Percentiles rank a stretch among this genome's conserved stretches.
Evolutionary conservation across 2,797 vertebrate species (phyloP).

Genomic region (Tragopan temminckii): DNA sequence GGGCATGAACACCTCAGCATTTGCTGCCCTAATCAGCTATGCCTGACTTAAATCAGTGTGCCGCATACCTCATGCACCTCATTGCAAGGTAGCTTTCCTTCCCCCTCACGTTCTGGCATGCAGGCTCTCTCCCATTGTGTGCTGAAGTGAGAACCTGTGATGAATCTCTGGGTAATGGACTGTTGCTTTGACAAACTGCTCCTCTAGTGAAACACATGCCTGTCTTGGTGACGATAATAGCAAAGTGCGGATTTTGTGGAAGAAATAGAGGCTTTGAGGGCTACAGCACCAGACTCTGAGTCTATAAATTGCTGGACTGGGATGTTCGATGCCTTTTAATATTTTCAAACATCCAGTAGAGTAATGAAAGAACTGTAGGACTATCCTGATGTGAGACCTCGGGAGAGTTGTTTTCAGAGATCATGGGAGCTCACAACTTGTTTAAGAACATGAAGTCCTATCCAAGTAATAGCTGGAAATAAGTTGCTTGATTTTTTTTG

Average conservation of each 20-base stretch:
- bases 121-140: background rate
- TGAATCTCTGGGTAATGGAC: slow-evolving; percentile 55
- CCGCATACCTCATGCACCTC: background rate
- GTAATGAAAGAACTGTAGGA: slow-evolving; percentile 69
- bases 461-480: slow-evolving; percentile 72
- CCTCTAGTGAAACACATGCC: slow-evolving; percentile 37
- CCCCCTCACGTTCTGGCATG: background rate
- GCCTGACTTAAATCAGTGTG: background rate
- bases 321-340: slow-evolving; percentile 74
- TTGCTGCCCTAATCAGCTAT: background rate
- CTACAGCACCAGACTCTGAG: background rate
- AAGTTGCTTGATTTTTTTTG: slow-evolving; percentile 69
- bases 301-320: slow-evolving; percentile 69
- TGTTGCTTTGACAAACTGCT: slow-evolving; percentile 62
- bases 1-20: background rate
- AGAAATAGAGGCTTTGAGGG: slow-evolving; percentile 63
- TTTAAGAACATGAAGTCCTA: slow-evolving; percentile 69
- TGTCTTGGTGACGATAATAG: slow-evolving; percentile 32
- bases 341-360: slow-evolving; percentile 73
- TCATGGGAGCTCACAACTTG: slow-evolving; percentile 64
- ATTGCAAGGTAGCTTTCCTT: background rate
- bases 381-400: slow-evolving; percentile 60
- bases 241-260: slow-evolving; percentile 23
- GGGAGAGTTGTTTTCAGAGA: slow-evolving; percentile 60
- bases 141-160: background rate